Evolutionary conservation across 2,113 vertebrate genomes (phyloP).

Genomic region (Hiodon tergisus): DNA sequence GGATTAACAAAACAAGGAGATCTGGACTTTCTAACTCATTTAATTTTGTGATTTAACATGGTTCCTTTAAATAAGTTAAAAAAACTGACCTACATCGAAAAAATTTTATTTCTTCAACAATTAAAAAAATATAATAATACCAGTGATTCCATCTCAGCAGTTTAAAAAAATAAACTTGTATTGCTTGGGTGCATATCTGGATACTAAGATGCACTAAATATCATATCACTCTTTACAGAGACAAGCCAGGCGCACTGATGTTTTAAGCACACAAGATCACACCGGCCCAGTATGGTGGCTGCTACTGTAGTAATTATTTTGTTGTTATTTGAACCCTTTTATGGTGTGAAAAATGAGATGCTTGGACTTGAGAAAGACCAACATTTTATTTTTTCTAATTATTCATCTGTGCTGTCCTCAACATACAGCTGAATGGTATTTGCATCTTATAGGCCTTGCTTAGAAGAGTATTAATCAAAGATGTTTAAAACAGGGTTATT

Average conservation of each 20-base stretch:
- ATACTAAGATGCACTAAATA: neutral
- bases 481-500: neutral
- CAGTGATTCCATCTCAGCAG: too few relatives aligned
- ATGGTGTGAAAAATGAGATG: slow-evolving; percentile 22
- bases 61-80: neutral
- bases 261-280: neutral
- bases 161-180: too few relatives aligned
- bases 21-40: slow-evolving; percentile 37
- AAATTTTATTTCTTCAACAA: neutral
- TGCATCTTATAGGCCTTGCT: neutral
- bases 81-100: neutral
- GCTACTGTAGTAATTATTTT: neutral
- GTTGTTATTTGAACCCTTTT: neutral
- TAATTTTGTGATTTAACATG: slow-evolving; percentile 24
- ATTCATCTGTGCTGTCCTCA: neutral
- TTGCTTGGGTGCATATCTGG: too few relatives aligned
- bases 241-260: neutral
- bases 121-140: too few relatives aligned
- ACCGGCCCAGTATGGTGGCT: neutral
- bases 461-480: neutral
- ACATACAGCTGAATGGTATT: slow-evolving; percentile 1
- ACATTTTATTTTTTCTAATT: neutral
- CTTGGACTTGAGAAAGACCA: slow-evolving; percentile 21
- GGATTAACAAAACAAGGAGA: slow-evolving; percentile 49
- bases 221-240: slow-evolving; percentile 20